These are phyloP conservation scores for Leucoma salicis DNA, from an alignment of 2,888 invertebrate species.

Conservation along the genomic window DNA sequence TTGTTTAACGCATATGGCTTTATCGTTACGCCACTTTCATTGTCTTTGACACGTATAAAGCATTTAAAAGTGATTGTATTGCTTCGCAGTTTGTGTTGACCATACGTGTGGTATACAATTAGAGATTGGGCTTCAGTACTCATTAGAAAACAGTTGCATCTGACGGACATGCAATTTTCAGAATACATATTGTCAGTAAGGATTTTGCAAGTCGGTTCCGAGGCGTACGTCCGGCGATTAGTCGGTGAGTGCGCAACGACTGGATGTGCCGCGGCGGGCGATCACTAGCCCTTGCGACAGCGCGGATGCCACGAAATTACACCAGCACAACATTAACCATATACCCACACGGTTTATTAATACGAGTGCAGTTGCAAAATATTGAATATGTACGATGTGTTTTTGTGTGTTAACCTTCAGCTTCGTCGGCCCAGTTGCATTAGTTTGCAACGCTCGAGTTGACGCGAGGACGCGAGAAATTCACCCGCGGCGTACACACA, in stretches of 20 bases:
- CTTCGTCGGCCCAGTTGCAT: constrained; percentile 71
- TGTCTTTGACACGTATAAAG: constrained; percentile 33
- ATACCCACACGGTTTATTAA: constrained; percentile 68
- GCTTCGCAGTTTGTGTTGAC: constrained; percentile 23
- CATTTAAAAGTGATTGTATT: constrained; percentile 36
- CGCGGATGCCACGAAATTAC: constrained; percentile 76
- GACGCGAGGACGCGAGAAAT: constrained; percentile 66
- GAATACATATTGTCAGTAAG: constrained; percentile 39
- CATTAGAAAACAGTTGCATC: neutral
- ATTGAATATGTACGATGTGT: constrained; percentile 64
- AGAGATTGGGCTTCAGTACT: neutral
- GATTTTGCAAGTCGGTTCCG: constrained; percentile 69
- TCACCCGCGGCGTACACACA: constrained; percentile 31
- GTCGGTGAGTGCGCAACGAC: constrained; percentile 64
- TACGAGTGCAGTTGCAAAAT: constrained; percentile 77
- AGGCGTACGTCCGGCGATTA: constrained; percentile 76
- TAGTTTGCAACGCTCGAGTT: constrained; percentile 73
- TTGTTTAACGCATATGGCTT: constrained; percentile 54
- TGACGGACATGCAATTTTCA: constrained; percentile 36
- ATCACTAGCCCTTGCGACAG: constrained; percentile 70
- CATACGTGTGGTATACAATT: neutral
- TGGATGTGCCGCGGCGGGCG: constrained; percentile 64
- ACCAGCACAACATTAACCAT: constrained; percentile 60
- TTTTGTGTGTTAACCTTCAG: constrained; percentile 76
- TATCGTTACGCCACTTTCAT: constrained; percentile 34